Conservation (phyloP, 2,888 invertebrate genomes). For the Drosophila aldrichi region DNA sequence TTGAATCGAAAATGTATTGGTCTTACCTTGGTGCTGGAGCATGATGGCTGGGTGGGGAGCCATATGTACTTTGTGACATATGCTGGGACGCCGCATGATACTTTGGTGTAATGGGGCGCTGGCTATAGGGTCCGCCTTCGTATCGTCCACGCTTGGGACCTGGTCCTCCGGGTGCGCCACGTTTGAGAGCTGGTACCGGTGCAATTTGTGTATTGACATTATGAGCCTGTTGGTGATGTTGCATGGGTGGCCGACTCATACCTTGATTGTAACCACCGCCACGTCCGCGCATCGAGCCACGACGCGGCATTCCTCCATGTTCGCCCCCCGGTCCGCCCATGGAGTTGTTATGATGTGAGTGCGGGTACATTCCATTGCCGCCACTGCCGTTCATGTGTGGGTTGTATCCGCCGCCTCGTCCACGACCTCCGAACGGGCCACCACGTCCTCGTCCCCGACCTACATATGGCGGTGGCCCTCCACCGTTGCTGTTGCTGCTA, state of each 20-base stretch:
- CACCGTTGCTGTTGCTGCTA: slow-evolving; percentile 43
- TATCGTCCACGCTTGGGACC: slow-evolving; percentile 85
- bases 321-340: slow-evolving; percentile 74
- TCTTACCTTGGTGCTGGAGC: slow-evolving; percentile 78
- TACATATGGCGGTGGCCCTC: slow-evolving; percentile 64
- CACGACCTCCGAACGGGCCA: slow-evolving; percentile 75
- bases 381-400: slow-evolving; percentile 80
- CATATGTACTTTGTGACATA: slow-evolving; percentile 76
- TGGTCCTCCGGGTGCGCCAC: slow-evolving; percentile 84
- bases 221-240: slow-evolving; percentile 79
- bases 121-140: slow-evolving; percentile 84
- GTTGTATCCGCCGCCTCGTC: slow-evolving; percentile 82
- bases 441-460: slow-evolving; percentile 84
- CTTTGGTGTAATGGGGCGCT: slow-evolving; percentile 84
- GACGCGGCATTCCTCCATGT: slow-evolving; percentile 78
- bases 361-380: slow-evolving; percentile 69
- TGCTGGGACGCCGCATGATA: slow-evolving; percentile 83
- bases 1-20: neutral
- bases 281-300: slow-evolving; percentile 84
- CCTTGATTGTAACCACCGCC: slow-evolving; percentile 83
- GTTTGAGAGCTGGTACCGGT: slow-evolving; percentile 84
- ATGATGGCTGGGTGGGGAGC: slow-evolving; percentile 74
- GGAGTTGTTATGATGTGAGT: slow-evolving; percentile 68
- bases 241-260: slow-evolving; percentile 83
- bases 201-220: slow-evolving; percentile 84